These are phyloP conservation scores for Delphinus delphis DNA, from an alignment of 2,113 vertebrate genomes.

Conservation along the genomic window DNA sequence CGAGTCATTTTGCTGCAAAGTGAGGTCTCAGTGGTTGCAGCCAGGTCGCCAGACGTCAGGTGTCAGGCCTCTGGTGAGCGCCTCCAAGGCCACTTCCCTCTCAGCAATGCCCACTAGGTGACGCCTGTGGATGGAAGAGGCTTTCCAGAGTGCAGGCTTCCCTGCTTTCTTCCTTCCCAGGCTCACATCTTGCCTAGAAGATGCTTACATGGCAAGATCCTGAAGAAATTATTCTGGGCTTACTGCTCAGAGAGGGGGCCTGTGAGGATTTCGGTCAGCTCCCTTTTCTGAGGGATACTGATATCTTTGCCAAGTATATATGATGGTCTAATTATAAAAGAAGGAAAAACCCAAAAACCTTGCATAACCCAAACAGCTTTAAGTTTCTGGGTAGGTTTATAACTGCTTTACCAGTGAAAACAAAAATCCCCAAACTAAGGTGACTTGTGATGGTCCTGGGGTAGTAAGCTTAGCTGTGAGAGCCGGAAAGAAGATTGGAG, in stretches of 20 bases:
- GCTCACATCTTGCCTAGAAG: neutral
- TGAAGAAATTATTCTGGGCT: neutral
- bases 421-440: neutral
- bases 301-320: neutral
- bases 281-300: neutral
- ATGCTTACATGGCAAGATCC: neutral
- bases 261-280: neutral
- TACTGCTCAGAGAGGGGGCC: neutral
- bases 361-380: neutral
- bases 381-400: neutral
- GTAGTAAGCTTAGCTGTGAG: neutral
- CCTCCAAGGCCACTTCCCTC: neutral
- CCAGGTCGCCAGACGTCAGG: fast-evolving
- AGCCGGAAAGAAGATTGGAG: neutral
- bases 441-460: neutral
- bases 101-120: conserved; percentile 81
- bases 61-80: fast-evolving
- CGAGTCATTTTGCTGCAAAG: neutral
- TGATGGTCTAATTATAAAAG: neutral
- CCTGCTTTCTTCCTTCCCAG: neutral
- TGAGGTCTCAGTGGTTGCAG: neutral
- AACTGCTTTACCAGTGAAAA: neutral
- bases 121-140: conserved; percentile 79
- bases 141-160: neutral
- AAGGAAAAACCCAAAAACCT: neutral